Conservation (phyloP, 1,140 invertebrate genomes). For the Cardiocondyla obscurior region DNA sequence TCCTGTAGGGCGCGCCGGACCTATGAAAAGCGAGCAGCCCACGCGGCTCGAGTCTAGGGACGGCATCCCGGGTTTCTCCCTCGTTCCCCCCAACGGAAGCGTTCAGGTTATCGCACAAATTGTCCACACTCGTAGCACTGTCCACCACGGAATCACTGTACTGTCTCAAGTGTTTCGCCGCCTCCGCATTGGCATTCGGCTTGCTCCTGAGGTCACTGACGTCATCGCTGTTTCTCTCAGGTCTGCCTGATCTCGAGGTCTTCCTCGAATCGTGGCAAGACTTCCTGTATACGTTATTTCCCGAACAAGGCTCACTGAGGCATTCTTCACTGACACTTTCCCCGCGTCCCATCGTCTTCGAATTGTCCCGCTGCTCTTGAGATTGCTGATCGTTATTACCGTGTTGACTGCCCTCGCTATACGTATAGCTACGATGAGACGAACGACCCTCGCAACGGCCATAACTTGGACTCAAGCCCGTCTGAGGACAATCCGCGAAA, state of each 20-base stretch:
- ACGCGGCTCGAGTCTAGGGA: slow-evolving; percentile 80
- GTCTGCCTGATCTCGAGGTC: slow-evolving; percentile 55
- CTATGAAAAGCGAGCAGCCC: slow-evolving; percentile 74
- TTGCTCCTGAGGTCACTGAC: slow-evolving; percentile 68
- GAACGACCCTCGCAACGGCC: slow-evolving; percentile 67
- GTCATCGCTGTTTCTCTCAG: slow-evolving; percentile 71
- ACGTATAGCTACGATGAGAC: slow-evolving; percentile 72
- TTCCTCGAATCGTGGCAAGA: slow-evolving; percentile 58
- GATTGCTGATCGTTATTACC: slow-evolving; percentile 34
- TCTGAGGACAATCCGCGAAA: not conserved
- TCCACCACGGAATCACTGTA: slow-evolving; percentile 79
- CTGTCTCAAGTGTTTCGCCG: slow-evolving; percentile 74
- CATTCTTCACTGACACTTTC: slow-evolving; percentile 79
- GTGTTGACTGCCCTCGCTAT: slow-evolving; percentile 70
- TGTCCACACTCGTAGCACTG: slow-evolving; percentile 72
- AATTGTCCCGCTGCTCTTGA: slow-evolving; percentile 49
- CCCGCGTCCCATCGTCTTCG: slow-evolving; percentile 70
- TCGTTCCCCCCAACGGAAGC: slow-evolving; percentile 61
- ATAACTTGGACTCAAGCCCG: slow-evolving; percentile 52
- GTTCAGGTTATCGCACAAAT: slow-evolving; percentile 77
- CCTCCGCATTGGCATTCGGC: slow-evolving; percentile 50
- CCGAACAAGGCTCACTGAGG: slow-evolving; percentile 58
- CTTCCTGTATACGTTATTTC: slow-evolving; percentile 58
- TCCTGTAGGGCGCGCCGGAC: slow-evolving; percentile 86
- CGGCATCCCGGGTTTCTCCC: slow-evolving; percentile 74